phyloP scores from a whole-genome alignment of 2,888 invertebrate genomes.

The Cryptosula pallasiana region DNA sequence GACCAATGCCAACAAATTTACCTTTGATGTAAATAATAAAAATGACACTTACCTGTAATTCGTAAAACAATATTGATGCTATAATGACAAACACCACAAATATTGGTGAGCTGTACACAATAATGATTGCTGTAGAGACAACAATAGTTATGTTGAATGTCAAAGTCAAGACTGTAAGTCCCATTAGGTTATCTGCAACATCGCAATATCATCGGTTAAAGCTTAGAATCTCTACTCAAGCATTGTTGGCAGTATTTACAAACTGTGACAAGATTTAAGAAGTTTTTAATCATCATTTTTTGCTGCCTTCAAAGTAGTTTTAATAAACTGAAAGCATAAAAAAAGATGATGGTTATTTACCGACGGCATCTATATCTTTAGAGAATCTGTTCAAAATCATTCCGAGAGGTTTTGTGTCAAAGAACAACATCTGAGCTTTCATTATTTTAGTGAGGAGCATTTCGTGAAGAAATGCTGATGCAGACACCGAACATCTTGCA shows the following conservation, averaged over 20 bases:
- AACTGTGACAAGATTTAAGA: too few relatives aligned
- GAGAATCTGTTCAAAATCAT: slow-evolving; percentile 42
- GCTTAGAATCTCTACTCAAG: too few relatives aligned
- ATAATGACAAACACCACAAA: neutral
- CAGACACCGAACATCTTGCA: neutral
- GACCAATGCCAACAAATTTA: neutral
- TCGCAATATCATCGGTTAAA: too few relatives aligned
- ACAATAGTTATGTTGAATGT: neutral
- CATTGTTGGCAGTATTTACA: too few relatives aligned
- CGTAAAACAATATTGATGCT: neutral
- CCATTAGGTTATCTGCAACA: neutral
- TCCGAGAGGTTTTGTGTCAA: slow-evolving; percentile 42
- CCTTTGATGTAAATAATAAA: neutral
- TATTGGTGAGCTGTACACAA: neutral
- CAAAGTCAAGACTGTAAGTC: neutral
- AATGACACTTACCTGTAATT: neutral
- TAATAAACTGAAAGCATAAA: too few relatives aligned
- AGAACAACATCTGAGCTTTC: slow-evolving; percentile 43
- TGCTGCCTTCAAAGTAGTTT: too few relatives aligned
- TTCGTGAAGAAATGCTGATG: neutral
- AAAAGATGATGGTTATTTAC: neutral
- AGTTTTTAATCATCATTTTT: too few relatives aligned
- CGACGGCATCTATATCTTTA: slow-evolving; percentile 39
- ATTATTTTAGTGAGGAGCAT: slow-evolving; percentile 28
- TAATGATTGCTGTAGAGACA: neutral